These are phyloP conservation scores for Chlorospingus semifuscus DNA, from an alignment of 2,797 vertebrate species.

Conservation along the genomic window DNA sequence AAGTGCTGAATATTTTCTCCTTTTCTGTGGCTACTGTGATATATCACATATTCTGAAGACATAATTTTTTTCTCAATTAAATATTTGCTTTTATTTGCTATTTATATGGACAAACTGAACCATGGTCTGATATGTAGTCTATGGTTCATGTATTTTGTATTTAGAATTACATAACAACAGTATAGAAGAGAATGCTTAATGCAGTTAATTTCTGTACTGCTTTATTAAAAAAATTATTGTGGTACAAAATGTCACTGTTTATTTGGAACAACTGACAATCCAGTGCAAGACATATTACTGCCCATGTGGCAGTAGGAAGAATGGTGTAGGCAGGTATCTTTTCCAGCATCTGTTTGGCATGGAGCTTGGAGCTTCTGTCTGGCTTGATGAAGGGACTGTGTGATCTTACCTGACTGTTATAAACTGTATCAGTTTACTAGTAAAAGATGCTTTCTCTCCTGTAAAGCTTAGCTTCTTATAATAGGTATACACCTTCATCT, in stretches of 20 bases:
- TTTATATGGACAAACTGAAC: not conserved
- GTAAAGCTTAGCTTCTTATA: not conserved
- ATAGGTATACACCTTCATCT: rapidly evolving
- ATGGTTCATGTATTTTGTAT: not conserved
- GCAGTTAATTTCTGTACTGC: not conserved
- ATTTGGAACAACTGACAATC: not conserved
- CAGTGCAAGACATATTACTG: not conserved
- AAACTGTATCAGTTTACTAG: not conserved
- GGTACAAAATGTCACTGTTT: not conserved
- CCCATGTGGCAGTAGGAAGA: not conserved
- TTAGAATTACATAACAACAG: not conserved
- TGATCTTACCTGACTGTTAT: not conserved
- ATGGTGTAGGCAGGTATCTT: not conserved
- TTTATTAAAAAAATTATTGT: not conserved
- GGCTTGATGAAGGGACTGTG: not conserved
- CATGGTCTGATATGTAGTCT: not conserved
- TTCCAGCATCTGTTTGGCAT: not conserved
- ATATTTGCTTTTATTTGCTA: not conserved
- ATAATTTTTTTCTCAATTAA: not conserved
- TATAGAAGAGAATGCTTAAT: not conserved
- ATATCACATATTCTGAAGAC: not conserved
- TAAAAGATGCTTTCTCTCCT: not conserved
- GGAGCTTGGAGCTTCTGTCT: not conserved
- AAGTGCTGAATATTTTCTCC: not conserved
- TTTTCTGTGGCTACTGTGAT: not conserved